A percentile compares a stretch with the other conserved stretches of the same genome.
Evolutionary conservation across 2,797 vertebrate species (phyloP).

Genomic region (Florisuga fusca): DNA sequence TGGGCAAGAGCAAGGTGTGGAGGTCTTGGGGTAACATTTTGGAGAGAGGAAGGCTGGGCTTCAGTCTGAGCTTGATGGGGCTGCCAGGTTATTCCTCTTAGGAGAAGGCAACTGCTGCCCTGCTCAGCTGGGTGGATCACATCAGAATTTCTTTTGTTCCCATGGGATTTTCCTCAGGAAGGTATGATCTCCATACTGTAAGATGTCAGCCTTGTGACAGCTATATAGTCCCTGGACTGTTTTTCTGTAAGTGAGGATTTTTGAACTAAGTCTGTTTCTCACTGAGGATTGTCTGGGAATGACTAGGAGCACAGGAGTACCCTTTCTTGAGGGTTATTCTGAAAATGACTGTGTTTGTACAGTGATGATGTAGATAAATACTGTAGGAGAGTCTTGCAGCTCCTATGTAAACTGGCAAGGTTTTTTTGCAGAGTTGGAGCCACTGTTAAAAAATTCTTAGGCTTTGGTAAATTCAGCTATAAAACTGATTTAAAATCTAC

Average conservation of each 20-base stretch:
- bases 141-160: constrained; percentile 21
- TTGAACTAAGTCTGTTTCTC: background rate
- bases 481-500: background rate
- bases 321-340: background rate
- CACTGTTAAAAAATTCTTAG: background rate
- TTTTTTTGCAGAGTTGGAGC: background rate
- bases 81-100: background rate
- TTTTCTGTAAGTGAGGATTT: background rate
- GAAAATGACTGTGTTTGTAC: background rate
- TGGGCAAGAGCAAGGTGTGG: background rate
- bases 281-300: background rate
- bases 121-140: background rate
- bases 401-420: background rate
- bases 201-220: constrained; percentile 51
- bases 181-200: background rate
- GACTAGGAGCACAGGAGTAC: background rate
- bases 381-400: background rate
- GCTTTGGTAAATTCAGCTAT: background rate
- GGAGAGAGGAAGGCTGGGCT: background rate
- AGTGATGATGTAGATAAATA: background rate
- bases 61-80: background rate
- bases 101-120: background rate
- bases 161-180: constrained; percentile 13
- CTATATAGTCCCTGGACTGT: constrained; percentile 10
- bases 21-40: rapidly evolving